These are phyloP conservation scores for Drosophila quadrilineata DNA, from an alignment of 1,140 invertebrate genomes.

Conservation along the genomic window DNA sequence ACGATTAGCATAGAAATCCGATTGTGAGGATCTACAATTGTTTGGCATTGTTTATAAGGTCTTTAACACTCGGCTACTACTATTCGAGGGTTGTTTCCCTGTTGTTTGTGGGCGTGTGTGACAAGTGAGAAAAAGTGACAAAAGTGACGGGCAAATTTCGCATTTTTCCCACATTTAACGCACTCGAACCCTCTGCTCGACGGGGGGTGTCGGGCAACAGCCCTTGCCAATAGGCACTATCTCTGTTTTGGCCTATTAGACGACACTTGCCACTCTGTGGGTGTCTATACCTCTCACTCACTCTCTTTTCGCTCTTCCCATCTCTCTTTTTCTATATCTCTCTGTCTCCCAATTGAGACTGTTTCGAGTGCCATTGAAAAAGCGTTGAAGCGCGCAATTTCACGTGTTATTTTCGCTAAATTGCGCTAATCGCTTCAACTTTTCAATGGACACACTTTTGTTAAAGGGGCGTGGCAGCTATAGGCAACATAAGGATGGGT, in stretches of 20 bases:
- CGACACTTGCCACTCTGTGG: conserved; percentile 27
- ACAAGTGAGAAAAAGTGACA: conserved; percentile 57
- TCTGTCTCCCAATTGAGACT: background rate
- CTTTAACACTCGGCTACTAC: conserved; percentile 37
- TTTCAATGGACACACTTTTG: conserved; percentile 35
- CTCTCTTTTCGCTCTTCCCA: too few species aligned
- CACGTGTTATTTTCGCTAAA: conserved; percentile 77
- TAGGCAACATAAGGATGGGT: background rate
- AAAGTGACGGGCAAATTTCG: conserved; percentile 30
- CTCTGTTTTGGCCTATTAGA: conserved; percentile 26
- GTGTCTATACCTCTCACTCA: conserved; percentile 5
- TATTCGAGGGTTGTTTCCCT: conserved; percentile 45
- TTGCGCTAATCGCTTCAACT: conserved; percentile 77
- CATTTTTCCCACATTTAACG: conserved; percentile 67
- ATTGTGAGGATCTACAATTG: conserved; percentile 69
- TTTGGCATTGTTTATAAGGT: conserved; percentile 35
- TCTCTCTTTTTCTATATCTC: too few species aligned
- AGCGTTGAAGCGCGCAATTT: conserved; percentile 68
- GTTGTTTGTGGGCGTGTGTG: conserved; percentile 67
- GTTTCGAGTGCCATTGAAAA: conserved; percentile 64
- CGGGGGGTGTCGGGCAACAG: conserved; percentile 5
- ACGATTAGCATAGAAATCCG: conserved; percentile 72
- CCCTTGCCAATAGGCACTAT: conserved; percentile 28
- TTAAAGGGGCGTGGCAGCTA: too few species aligned
- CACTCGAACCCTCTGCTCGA: conserved; percentile 31